Conservation (phyloP, 2,888 invertebrate genomes). For the Ornithoptera alexandrae region DNA sequence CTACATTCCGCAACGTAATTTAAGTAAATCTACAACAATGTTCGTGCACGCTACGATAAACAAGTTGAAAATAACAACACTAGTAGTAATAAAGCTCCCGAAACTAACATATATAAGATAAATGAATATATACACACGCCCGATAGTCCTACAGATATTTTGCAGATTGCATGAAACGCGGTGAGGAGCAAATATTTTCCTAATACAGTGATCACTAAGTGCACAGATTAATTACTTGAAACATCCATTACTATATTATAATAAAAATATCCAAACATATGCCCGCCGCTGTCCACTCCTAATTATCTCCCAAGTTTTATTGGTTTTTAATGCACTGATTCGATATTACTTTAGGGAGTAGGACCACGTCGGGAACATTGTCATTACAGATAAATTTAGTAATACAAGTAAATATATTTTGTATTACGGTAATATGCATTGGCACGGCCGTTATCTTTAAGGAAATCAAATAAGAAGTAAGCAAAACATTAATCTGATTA, state of each 20-base stretch:
- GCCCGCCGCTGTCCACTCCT: background rate
- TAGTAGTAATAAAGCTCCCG: conserved; percentile 40
- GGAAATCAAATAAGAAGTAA: conserved; percentile 16
- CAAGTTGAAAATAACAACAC: conserved; percentile 37
- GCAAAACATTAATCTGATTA: conserved; percentile 8
- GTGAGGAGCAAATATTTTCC: conserved; percentile 12
- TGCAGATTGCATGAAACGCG: conserved; percentile 7
- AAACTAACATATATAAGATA: conserved; percentile 5
- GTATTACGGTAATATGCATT: conserved; percentile 18
- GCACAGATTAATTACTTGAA: conserved; percentile 16
- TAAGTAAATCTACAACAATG: conserved; percentile 40
- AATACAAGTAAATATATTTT: conserved; percentile 8
- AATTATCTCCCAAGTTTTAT: background rate
- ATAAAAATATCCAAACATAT: conserved; percentile 2
- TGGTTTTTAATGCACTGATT: too few relatives aligned
- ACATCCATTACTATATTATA: conserved; percentile 8
- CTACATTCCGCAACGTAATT: conserved; percentile 41
- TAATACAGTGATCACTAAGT: conserved; percentile 19
- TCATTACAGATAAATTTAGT: conserved; percentile 2
- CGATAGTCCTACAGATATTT: background rate
- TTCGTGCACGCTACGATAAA: conserved; percentile 29
- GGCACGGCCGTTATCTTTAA: conserved; percentile 25
- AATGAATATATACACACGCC: conserved; percentile 9
- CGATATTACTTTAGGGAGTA: background rate
- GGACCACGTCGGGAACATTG: conserved; percentile 5